These are phyloP conservation scores for Nomada flava DNA, from an alignment of 2,888 invertebrate species.

Conservation along the genomic window DNA sequence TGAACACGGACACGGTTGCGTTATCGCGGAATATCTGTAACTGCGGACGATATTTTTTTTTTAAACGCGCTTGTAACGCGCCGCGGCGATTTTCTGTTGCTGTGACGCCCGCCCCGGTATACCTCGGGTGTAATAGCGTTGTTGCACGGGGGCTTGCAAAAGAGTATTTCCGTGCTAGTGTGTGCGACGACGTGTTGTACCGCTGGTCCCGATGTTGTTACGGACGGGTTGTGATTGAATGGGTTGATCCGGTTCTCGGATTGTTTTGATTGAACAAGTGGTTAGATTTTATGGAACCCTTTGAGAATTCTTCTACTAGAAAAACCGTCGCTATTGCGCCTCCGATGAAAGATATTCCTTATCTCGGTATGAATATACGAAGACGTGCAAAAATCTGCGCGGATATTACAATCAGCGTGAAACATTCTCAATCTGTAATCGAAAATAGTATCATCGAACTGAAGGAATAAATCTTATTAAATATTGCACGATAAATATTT, in stretches of 20 bases:
- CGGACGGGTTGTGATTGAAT: slow-evolving; percentile 15
- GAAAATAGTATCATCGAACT: no score
- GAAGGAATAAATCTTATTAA: no score
- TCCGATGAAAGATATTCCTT: no score
- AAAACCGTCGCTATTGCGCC: no score
- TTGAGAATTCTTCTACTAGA: background rate
- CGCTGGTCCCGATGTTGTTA: background rate
- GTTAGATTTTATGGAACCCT: background rate
- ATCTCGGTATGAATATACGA: no score
- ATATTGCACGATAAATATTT: no score
- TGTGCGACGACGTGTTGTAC: slow-evolving; percentile 5
- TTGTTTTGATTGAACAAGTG: slow-evolving; percentile 1
- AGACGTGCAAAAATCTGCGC: no score
- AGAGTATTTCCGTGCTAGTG: background rate
- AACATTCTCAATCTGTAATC: no score
- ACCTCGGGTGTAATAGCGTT: background rate
- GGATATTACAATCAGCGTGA: no score
- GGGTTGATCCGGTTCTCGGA: slow-evolving; percentile 5
- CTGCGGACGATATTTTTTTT: slow-evolving; percentile 40
- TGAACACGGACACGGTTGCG: slow-evolving; percentile 21
- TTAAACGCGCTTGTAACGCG: slow-evolving; percentile 36
- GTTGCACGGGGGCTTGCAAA: background rate
- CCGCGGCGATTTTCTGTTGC: slow-evolving; percentile 4
- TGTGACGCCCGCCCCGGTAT: background rate
- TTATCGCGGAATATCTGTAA: slow-evolving; percentile 51